Conservation (phyloP, 2,113 vertebrate species). For the Rhea americana region DNA sequence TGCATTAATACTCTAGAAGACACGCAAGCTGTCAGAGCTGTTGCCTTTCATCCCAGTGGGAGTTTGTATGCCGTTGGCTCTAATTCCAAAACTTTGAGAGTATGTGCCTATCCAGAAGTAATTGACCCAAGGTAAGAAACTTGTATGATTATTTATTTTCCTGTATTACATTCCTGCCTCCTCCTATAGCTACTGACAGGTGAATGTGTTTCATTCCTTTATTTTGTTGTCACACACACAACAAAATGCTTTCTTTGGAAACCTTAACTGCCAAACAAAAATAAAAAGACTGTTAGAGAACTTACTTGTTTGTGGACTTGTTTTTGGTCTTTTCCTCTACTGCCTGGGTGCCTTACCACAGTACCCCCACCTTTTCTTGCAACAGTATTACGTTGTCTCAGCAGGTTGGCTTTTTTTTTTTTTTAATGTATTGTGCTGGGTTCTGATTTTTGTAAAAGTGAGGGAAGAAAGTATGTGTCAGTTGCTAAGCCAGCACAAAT, state of each 20-base stretch:
- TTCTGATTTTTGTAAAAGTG: background rate
- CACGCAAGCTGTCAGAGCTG: constrained; percentile 94
- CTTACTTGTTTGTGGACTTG: background rate
- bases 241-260: background rate
- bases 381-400: background rate
- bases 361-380: background rate
- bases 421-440: background rate
- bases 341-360: background rate
- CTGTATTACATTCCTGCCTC: background rate
- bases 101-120: constrained; percentile 91
- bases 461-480: background rate
- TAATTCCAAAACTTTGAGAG: constrained; percentile 96
- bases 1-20: constrained; percentile 92
- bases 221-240: background rate
- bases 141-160: rapidly evolving
- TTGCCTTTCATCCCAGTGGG: constrained; percentile 96
- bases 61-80: constrained; percentile 94
- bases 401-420: background rate
- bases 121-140: constrained; percentile 81
- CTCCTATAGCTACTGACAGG: background rate
- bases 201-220: background rate
- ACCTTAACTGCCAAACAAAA: background rate
- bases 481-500: background rate
- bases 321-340: background rate
- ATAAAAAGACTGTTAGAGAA: background rate